Conservation (phyloP, 37 sponge, comb jelly and placozoan genomes). For the Cliona cf. orientalis region DNA sequence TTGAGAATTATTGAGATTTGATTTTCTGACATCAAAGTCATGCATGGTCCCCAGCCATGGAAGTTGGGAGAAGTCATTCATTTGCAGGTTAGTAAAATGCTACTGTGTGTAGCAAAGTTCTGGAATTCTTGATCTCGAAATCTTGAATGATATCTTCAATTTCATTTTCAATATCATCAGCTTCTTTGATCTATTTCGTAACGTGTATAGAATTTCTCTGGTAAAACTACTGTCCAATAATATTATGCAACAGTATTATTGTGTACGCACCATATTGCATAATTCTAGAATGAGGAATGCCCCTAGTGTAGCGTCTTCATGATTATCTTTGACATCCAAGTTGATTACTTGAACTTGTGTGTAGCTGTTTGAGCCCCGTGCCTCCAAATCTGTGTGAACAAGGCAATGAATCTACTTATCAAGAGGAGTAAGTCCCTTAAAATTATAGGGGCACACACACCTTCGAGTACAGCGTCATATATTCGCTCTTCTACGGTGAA, state of each 20-base stretch:
- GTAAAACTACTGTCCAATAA: not conserved
- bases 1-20: no score
- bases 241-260: not conserved
- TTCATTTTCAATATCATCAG: slow-evolving; percentile 85
- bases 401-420: not conserved
- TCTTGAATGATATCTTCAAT: slow-evolving; percentile 82
- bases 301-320: slow-evolving; percentile 97
- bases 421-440: not conserved
- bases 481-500: slow-evolving; percentile 96
- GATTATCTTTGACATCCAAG: slow-evolving; percentile 96
- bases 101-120: slow-evolving; percentile 81
- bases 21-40: no score
- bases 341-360: slow-evolving; percentile 91
- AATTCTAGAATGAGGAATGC: slow-evolving; percentile 89
- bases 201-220: not conserved
- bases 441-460: slow-evolving; percentile 33
- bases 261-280: slow-evolving; percentile 77
- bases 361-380: slow-evolving; percentile 34
- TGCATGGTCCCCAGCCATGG: no score
- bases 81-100: slow-evolving; percentile 89
- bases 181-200: slow-evolving; percentile 40
- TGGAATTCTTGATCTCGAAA: slow-evolving; percentile 73
- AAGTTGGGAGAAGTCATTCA: no score
- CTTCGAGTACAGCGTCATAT: slow-evolving; percentile 93
- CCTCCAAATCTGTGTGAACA: slow-evolving; percentile 49